These are phyloP conservation scores for Tigriopus japonicus DNA, from an alignment of 1,140 invertebrate genomes.

Conservation along the genomic window DNA sequence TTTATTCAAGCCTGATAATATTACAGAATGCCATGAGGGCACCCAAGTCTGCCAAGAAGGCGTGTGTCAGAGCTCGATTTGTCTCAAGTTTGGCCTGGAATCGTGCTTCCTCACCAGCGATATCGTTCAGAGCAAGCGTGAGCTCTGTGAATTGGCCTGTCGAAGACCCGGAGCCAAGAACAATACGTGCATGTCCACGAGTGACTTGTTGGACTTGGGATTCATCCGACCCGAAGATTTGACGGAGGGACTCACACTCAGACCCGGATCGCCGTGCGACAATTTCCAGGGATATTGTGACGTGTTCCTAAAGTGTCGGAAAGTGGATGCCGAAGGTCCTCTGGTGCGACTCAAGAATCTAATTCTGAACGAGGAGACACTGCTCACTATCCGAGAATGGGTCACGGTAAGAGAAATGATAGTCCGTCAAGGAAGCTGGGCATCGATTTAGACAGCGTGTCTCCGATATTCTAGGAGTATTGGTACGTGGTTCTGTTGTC, in stretches of 20 bases:
- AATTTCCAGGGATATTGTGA: slow-evolving; percentile 98
- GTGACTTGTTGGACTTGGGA: slow-evolving; percentile 37
- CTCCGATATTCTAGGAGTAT: slow-evolving; percentile 54
- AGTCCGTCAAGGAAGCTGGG: not conserved
- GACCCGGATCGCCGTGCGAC: slow-evolving; percentile 85
- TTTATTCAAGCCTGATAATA: slow-evolving; percentile 43
- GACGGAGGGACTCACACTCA: slow-evolving; percentile 59
- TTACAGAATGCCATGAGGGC: slow-evolving; percentile 64
- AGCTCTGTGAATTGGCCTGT: slow-evolving; percentile 88
- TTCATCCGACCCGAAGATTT: slow-evolving; percentile 38
- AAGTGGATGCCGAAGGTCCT: slow-evolving; percentile 82
- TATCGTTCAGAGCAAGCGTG: slow-evolving; percentile 56
- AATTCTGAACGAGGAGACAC: slow-evolving; percentile 65
- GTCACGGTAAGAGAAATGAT: slow-evolving; percentile 45
- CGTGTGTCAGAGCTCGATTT: slow-evolving; percentile 86
- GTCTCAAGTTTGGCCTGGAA: slow-evolving; percentile 70
- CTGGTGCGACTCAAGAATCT: slow-evolving; percentile 67
- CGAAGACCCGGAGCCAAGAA: slow-evolving; percentile 44
- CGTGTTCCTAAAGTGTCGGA: slow-evolving; percentile 90
- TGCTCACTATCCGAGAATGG: slow-evolving; percentile 67
- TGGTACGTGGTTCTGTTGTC: slow-evolving; percentile 94
- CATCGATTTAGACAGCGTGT: no score
- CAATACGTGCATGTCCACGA: slow-evolving; percentile 60
- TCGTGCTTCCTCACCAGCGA: slow-evolving; percentile 76
- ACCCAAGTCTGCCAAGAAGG: slow-evolving; percentile 74